Percentiles rank a stretch among this genome's conserved stretches.
These are phyloP conservation scores for Napeogenes inachia DNA, from an alignment of 2,888 invertebrate genomes.

Conservation along the genomic window DNA sequence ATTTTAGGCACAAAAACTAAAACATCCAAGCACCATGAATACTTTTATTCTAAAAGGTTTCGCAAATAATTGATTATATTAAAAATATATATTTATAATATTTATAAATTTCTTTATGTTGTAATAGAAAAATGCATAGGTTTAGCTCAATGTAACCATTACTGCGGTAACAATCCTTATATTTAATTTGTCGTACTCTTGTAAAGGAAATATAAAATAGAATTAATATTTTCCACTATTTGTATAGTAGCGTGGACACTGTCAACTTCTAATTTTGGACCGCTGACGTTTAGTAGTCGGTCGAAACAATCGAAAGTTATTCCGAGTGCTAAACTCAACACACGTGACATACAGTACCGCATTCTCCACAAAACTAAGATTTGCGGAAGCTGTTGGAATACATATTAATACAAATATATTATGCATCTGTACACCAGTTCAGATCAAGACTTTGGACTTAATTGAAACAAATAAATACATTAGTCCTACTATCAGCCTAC, in stretches of 20 bases:
- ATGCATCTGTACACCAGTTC: not conserved
- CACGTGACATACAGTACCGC: constrained; percentile 61
- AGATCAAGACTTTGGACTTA: too few species aligned
- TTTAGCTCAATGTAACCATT: too few species aligned
- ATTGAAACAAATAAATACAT: too few species aligned
- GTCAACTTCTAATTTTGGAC: constrained; percentile 64
- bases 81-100: too few species aligned
- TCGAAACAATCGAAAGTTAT: constrained; percentile 73
- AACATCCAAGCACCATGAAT: too few species aligned
- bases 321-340: constrained; percentile 62
- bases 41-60: too few species aligned
- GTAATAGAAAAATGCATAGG: too few species aligned
- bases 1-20: too few species aligned
- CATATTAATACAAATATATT: not conserved
- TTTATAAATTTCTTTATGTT: too few species aligned
- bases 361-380: constrained; percentile 53
- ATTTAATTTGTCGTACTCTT: not conserved
- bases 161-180: not conserved
- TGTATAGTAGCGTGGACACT: constrained; percentile 51
- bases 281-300: constrained; percentile 58
- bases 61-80: too few species aligned
- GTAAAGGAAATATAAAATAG: constrained; percentile 13
- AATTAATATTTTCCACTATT: constrained; percentile 43
- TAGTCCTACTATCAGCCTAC: not conserved
- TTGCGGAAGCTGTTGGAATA: constrained; percentile 46